Evolutionary conservation across 53 echinoderm and acorn worm genomes (phyloP), one percentile per base, ranked within the genome.

Genomic region (Patiria pectinifera): DNA sequence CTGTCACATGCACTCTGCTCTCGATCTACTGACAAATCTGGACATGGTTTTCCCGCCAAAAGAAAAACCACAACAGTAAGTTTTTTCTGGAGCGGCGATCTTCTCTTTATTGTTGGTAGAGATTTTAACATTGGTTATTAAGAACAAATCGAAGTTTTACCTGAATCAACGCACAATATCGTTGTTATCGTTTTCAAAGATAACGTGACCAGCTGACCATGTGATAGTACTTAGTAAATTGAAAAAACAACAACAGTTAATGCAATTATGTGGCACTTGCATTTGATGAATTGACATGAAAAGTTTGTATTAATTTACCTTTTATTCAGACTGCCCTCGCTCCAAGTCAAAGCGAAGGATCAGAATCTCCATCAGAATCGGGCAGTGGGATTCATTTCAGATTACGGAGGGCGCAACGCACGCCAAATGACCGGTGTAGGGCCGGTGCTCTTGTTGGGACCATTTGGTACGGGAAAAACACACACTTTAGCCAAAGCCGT

Each of bases 381-480:
- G 47, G 95, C 95, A 3, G 91, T 94, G 35, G 83, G 89, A 19
- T 96, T 91, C 89, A 91, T 98, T 16, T 79, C 80, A 15, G 48
- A 46, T 46, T 6, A 79, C 47, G 80, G 47, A 46, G 80, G 80
- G 63, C 69, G 43, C 46, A 77, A 26, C 45, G 49, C 80, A 18
- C 26, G 77, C 44, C 87, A 45, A 79, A 79, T 79, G 19, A 22
- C 77, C 44, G 83, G 83, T 7, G 91, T 76, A 8, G 95, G 95
- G 44, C 93, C 95, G 5, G 78, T 96, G 21, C 86, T 98, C 23
- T 87, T 98, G 48, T 95, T 89, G 24, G 98, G 98, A 44, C 96
- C 98, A 76, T 96, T 96, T 71, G 98, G 98, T 4, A 98, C 98
- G 7, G 98, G 98, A 23, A 98, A 98, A 86, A 95, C 98, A 1